phyloP scores from a whole-genome alignment of 2,113 vertebrate species.

The Peromyscus californicus region DNA sequence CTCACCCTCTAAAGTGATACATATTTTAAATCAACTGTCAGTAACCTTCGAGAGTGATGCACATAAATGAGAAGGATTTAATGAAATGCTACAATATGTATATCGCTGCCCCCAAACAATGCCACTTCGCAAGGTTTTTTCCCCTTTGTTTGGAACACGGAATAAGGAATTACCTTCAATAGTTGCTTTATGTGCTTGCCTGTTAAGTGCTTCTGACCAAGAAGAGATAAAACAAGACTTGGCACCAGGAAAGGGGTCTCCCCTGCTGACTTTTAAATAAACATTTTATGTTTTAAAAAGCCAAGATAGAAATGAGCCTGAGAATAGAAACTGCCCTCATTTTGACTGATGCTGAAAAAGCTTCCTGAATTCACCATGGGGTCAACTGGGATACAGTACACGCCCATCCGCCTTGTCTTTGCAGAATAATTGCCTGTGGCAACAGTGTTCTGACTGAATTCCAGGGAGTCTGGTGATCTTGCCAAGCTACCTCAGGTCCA shows the following conservation, averaged over 20 bases:
- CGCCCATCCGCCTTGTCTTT: fast-evolving
- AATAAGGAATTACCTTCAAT: slow-evolving; percentile 64
- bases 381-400: neutral
- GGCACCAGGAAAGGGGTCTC: slow-evolving; percentile 65
- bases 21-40: slow-evolving; percentile 79
- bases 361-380: slow-evolving; percentile 9
- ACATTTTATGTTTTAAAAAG: slow-evolving; percentile 70
- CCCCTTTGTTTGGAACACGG: slow-evolving; percentile 58
- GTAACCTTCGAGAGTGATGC: slow-evolving; percentile 59
- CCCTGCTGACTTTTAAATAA: slow-evolving; percentile 66
- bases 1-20: slow-evolving; percentile 68
- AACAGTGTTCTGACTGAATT: neutral
- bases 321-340: slow-evolving; percentile 10
- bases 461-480: neutral
- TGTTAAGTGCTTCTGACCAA: slow-evolving; percentile 72
- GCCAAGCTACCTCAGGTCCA: neutral
- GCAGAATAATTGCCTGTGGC: neutral
- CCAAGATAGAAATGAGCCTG: neutral
- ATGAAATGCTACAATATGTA: slow-evolving; percentile 65
- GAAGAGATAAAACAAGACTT: slow-evolving; percentile 68
- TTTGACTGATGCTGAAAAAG: slow-evolving; percentile 64
- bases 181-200: slow-evolving; percentile 59
- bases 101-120: slow-evolving; percentile 58
- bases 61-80: slow-evolving; percentile 75
- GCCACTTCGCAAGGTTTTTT: slow-evolving; percentile 3